Conservation (phyloP, 2,113 vertebrate genomes). For the Otolemur garnettii region DNA sequence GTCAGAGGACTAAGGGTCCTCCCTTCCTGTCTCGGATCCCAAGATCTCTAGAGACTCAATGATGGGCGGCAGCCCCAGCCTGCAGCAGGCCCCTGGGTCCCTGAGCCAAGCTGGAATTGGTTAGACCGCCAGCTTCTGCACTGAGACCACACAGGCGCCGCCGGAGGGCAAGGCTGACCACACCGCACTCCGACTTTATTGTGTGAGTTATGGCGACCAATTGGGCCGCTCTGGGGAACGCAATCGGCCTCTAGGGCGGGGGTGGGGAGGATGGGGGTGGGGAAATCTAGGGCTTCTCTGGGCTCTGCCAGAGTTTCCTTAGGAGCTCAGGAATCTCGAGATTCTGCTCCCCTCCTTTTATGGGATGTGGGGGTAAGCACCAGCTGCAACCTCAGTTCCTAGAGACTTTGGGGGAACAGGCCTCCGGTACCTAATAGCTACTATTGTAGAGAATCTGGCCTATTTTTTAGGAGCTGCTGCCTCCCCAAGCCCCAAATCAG, state of each 20-base stretch:
- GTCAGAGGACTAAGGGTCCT: not conserved
- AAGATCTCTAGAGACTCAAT: not conserved
- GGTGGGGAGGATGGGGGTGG: not conserved
- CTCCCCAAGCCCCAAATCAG: not conserved
- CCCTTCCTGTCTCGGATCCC: not conserved
- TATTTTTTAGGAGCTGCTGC: not conserved
- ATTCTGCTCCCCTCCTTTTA: not conserved
- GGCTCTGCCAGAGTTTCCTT: slow-evolving; percentile 40
- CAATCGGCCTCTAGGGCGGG: slow-evolving; percentile 65
- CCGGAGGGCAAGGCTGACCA: slow-evolving; percentile 90
- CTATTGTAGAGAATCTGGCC: not conserved
- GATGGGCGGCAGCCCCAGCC: not conserved
- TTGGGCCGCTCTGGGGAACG: slow-evolving; percentile 84
- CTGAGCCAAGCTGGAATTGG: slow-evolving; percentile 86
- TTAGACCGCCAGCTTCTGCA: slow-evolving; percentile 82
- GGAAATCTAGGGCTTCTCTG: not conserved
- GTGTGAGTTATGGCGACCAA: slow-evolving; percentile 90
- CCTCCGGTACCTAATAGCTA: not conserved
- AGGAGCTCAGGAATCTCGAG: not conserved
- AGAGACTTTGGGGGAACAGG: not conserved
- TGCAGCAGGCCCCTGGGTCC: slow-evolving; percentile 29
- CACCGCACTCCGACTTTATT: slow-evolving; percentile 87
- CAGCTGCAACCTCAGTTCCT: not conserved
- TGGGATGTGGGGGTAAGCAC: not conserved
- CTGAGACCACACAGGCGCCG: slow-evolving; percentile 88